Evolutionary conservation across 2,797 vertebrate species (phyloP).

Genomic region (Picus viridis): DNA sequence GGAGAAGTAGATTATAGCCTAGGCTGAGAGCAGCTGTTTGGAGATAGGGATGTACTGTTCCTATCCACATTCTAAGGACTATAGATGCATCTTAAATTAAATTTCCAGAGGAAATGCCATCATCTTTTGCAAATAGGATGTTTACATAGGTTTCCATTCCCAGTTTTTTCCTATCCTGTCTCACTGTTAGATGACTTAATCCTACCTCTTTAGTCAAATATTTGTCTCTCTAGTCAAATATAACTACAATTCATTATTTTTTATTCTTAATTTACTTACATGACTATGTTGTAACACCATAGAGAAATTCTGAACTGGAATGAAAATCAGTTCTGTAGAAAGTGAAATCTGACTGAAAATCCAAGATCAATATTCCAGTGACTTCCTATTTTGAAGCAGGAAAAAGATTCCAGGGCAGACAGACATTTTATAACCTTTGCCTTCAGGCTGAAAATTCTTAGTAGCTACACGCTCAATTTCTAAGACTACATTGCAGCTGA

Average conservation of each 20-base stretch:
- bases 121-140: not conserved
- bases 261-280: not conserved
- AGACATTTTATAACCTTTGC: not conserved
- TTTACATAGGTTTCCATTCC: not conserved
- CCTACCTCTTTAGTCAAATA: not conserved
- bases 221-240: not conserved
- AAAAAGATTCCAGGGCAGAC: not conserved
- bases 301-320: not conserved
- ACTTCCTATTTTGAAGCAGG: not conserved
- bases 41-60: not conserved
- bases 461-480: not conserved
- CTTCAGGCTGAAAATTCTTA: constrained; percentile 15
- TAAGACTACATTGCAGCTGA: not conserved
- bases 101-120: not conserved
- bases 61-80: not conserved
- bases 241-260: not conserved
- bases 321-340: not conserved
- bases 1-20: not conserved
- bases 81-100: not conserved
- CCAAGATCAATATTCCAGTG: not conserved
- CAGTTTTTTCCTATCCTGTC: not conserved
- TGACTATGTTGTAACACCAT: not conserved
- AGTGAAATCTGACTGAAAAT: not conserved
- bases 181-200: not conserved
- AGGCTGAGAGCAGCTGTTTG: not conserved